Conservation (phyloP, 2,888 invertebrate species). For the Agrotis segetum region DNA sequence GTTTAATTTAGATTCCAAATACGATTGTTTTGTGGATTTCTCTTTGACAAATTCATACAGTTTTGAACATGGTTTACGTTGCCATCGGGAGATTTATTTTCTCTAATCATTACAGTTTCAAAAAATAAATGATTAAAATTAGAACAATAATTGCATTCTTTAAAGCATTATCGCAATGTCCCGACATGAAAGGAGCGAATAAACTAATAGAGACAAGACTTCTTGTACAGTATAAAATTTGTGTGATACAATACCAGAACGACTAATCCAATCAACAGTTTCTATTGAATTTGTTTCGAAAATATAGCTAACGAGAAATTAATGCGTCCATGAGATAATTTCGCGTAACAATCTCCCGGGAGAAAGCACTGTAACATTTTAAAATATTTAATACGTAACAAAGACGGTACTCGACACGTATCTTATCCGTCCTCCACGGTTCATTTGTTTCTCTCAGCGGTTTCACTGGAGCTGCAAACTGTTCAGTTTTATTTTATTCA, state of each 20-base stretch:
- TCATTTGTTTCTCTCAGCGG: conserved; percentile 49
- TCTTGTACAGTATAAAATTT: not conserved
- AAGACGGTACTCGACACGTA: conserved; percentile 15
- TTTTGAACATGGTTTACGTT: not conserved
- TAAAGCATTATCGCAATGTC: not conserved
- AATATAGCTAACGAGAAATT: not conserved
- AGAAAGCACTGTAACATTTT: not conserved
- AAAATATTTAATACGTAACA: conserved; percentile 2
- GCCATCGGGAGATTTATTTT: not conserved
- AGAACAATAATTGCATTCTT: not conserved
- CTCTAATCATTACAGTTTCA: not conserved
- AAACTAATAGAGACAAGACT: not conserved
- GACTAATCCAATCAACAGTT: not conserved
- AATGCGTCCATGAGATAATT: not conserved
- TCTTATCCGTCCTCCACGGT: conserved; percentile 35
- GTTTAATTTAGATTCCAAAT: conserved; percentile 4
- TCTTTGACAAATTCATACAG: not conserved
- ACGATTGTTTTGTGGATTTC: not conserved
- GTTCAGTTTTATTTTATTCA: conserved; percentile 18
- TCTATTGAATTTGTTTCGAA: not conserved
- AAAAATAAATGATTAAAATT: not conserved
- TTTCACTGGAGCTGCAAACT: conserved; percentile 19
- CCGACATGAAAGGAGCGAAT: not conserved
- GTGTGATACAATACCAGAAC: not conserved
- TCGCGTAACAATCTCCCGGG: not conserved